Base-by-base conservation (phyloP, 1,140 invertebrate species). In the Teleogryllus occipitalis region DNA sequence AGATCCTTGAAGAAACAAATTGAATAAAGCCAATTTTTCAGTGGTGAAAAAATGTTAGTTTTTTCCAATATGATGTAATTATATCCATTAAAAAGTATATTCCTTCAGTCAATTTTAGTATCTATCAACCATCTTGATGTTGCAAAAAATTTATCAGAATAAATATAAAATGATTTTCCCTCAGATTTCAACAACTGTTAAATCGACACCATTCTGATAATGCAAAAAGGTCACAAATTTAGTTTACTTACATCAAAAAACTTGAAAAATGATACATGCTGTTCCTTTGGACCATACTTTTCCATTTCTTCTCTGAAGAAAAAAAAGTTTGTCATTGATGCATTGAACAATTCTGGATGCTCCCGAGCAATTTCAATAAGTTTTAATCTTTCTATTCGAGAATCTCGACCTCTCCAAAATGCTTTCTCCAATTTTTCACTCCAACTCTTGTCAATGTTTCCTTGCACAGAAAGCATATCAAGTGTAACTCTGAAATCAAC, bases 251-350 rank as follows among this genome's bases (percentile, higher is more conserved):
- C 97, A 90, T 97, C 91, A 87, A 98, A 98, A 88, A 98, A 99
- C 81, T 96, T 92, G 87, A 96, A 97, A 86, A 99, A 98, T 15
- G 96, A 96, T 81, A 97, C 90, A 84, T 95, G 93, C 73, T 92
- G 91, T 80, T 91, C 89, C 84, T 92, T 93, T 39, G 95, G 94
- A 39, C 96, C 96, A 90, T 97, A 97, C 84, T 93, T 90, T 77
- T 92, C 86, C 85, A 95, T 92, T 86, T 96, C 89, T 84, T 98
- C 91, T 80, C 91, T 90, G 84, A 96, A 99, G 87, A 99, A 99
- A 85, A 99, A 99, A 86, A 98, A 98, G 85, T 98, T 97, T 7
- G 97, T 99, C 8, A 99, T 89, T 0, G 95, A 96, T 14, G 92
- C 97, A 89, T 98, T 97, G 80, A 98, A 92, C 0, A 97, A 85